These are phyloP conservation scores for Stomatorhinus ivindoensis DNA, from an alignment of 2,113 vertebrate genomes.

Conservation along the genomic window DNA sequence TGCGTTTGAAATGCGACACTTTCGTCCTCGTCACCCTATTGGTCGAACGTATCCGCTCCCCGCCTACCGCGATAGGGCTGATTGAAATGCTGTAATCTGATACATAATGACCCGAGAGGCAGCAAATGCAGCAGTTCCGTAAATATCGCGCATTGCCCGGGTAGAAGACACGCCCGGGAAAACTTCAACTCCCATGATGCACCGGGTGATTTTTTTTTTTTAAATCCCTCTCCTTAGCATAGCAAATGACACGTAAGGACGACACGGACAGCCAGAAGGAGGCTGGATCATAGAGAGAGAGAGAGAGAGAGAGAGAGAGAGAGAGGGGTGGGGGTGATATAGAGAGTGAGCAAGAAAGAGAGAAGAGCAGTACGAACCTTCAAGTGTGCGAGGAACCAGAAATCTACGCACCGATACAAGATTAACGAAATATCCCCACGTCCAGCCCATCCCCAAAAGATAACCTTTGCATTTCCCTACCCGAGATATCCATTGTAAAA, in stretches of 20 bases:
- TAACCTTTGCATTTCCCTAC: background rate
- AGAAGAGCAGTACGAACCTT: background rate
- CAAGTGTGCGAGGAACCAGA: background rate
- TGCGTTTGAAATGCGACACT: slow-evolving; percentile 36
- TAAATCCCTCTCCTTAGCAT: slow-evolving; percentile 27
- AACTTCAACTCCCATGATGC: slow-evolving; percentile 46
- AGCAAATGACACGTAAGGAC: slow-evolving; percentile 24
- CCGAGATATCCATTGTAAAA: background rate
- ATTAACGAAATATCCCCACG: background rate
- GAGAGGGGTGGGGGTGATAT: slow-evolving; percentile 51
- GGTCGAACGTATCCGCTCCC: slow-evolving; percentile 28
- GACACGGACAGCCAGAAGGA: slow-evolving; percentile 30
- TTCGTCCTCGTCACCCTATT: slow-evolving; percentile 31
- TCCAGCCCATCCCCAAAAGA: background rate
- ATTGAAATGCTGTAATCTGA: slow-evolving; percentile 39
- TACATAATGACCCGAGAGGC: slow-evolving; percentile 27
- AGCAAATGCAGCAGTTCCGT: slow-evolving; percentile 34
- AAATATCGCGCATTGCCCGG: slow-evolving; percentile 18
- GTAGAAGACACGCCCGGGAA: slow-evolving; percentile 31
- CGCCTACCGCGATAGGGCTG: slow-evolving; percentile 25
- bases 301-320: background rate
- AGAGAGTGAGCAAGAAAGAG: slow-evolving; percentile 31
- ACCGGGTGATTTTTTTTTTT: slow-evolving; percentile 10
- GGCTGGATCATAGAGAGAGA: slow-evolving; percentile 44
- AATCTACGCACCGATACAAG: background rate